phyloP scores from a whole-genome alignment of 2,888 invertebrate genomes.

The Lapara coniferarum region DNA sequence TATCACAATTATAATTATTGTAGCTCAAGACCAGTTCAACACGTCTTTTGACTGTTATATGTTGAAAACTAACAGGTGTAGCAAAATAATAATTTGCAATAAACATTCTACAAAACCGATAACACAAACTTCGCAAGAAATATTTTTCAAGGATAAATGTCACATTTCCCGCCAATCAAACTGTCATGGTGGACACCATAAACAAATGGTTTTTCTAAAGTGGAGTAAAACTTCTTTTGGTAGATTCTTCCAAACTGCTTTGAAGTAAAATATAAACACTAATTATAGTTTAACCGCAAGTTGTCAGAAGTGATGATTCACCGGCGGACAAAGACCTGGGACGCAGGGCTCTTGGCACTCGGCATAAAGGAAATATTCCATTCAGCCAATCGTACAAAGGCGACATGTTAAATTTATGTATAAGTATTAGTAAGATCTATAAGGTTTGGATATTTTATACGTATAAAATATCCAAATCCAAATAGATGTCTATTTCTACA shows the following conservation, averaged over 20 bases:
- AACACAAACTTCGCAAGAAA: neutral
- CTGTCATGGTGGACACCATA: neutral
- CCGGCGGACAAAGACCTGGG: slow-evolving; percentile 7
- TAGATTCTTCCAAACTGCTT: neutral
- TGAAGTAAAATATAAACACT: neutral
- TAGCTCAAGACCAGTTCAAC: no score
- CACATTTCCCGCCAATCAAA: neutral
- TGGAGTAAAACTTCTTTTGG: neutral
- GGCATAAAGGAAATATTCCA: slow-evolving; percentile 15
- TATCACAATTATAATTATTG: no score
- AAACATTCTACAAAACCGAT: neutral
- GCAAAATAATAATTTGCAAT: no score
- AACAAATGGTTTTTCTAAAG: neutral
- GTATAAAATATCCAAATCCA: no score
- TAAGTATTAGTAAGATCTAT: neutral
- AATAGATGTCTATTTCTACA: no score
- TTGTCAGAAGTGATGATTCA: slow-evolving; percentile 12
- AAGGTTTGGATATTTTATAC: no score
- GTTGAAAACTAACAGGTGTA: no score
- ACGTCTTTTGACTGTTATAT: no score
- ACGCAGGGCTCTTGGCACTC: slow-evolving; percentile 1
- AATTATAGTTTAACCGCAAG: neutral
- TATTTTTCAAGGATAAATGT: neutral
- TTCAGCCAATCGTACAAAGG: neutral
- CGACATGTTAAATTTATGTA: neutral